Evolutionary conservation across 2,113 vertebrate species (phyloP), one percentile per base, ranked within the genome.

Genomic region (Calidris pugnax): DNA sequence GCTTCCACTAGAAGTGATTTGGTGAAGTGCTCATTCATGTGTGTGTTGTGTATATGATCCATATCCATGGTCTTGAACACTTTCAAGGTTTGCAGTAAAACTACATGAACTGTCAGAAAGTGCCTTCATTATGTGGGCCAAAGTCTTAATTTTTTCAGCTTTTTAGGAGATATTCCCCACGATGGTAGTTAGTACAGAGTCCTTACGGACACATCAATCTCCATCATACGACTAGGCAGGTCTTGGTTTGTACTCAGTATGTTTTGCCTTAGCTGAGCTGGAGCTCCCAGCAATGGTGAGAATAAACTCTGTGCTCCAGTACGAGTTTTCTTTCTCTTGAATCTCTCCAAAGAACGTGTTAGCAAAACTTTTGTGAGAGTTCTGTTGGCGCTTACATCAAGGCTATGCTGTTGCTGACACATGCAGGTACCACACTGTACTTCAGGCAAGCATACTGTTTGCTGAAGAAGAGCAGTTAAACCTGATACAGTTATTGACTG

Each of bases 321-420:
- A 43, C 6, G 30, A 14, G 39, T 39, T 83, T n/a, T 51, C n/a
- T 77, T 50, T 66, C 19, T 71, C 55, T 80, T 1, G 1, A 43
- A 43, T 43, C 8, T 60, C 39, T 30, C 19, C 41, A 27, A 12
- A 48, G 16, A 24, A 45, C 6, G 27, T 18, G 8, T 74, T 56
- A 30, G 15, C 16, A 68, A 50, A 56, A 22, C 15, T 50, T 15
- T 37, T 33, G 22, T 12, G 15, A 47, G 45, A 67, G 21, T 67
- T 79, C n/a, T 33, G 10, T 30, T 57, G 28, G 50, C 1, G 2
- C 43, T 64, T 66, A 7, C 0, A 0, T 72, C n/a, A 35, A 43
- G 41, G 47, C 32, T 77, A 0, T 60, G 45, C 24, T 43, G 1
- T 50, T 67, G 39, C 21, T 48, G 66, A 66, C 66, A 30, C 14